These are phyloP conservation scores for Aldabrachelys gigantea DNA, from an alignment of 2,113 vertebrate genomes.

Conservation along the genomic window DNA sequence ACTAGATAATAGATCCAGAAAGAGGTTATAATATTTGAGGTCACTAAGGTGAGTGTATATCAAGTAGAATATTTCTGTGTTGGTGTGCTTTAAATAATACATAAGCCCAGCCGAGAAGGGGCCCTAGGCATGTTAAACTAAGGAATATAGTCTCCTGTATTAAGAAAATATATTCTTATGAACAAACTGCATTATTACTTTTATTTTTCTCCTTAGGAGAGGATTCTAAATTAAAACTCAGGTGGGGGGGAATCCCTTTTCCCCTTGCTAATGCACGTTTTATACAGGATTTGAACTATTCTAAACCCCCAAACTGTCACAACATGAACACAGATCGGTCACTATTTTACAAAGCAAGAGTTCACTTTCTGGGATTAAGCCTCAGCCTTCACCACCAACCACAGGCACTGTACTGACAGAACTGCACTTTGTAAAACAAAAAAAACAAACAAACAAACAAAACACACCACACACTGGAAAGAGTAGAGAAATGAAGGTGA, in stretches of 20 bases:
- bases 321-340: neutral
- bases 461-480: neutral
- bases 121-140: neutral
- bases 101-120: neutral
- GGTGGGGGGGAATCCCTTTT: neutral
- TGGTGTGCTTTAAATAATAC: slow-evolving; percentile 16
- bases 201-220: neutral
- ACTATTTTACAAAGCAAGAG: neutral
- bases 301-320: neutral
- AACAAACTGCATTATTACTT: neutral
- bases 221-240: neutral
- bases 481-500: neutral
- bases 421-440: neutral
- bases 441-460: neutral
- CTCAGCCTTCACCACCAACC: neutral
- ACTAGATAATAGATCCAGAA: slow-evolving; percentile 50
- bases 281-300: neutral
- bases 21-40: slow-evolving; percentile 42
- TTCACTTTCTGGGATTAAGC: neutral
- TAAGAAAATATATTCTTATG: neutral
- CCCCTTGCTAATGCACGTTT: neutral
- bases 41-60: neutral
- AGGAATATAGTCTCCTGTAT: slow-evolving; percentile 13
- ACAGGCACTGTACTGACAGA: accelerated
- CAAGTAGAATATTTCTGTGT: slow-evolving; percentile 16